These are phyloP conservation scores for Morinoia aosen DNA, from an alignment of 2,888 invertebrate genomes.

Conservation along the genomic window DNA sequence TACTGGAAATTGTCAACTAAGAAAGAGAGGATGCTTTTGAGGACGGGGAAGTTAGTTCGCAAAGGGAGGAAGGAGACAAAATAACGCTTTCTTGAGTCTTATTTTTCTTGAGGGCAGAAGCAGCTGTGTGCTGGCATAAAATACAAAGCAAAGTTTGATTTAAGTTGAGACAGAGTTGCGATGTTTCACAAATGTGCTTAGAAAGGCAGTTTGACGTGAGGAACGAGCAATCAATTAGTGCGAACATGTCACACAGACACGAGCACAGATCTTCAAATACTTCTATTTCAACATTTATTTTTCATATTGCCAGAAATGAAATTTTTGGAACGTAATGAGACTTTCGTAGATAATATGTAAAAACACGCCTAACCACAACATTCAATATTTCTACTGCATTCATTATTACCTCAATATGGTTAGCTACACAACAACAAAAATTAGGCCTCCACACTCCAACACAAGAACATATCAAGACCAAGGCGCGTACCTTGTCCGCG, in stretches of 20 bases:
- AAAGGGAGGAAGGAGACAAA: not conserved
- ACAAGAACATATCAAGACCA: conserved; percentile 67
- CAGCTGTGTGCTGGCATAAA: not conserved
- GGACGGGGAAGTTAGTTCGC: not conserved
- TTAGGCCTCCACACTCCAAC: not conserved
- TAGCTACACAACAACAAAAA: not conserved
- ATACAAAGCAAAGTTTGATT: not conserved
- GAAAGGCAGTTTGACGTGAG: not conserved
- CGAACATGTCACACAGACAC: not conserved
- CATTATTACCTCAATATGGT: not conserved
- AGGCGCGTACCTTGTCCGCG: conserved; percentile 74
- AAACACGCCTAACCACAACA: too few relatives aligned
- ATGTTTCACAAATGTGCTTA: not conserved
- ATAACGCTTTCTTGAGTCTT: not conserved
- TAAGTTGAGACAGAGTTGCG: not conserved
- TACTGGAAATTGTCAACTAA: not conserved
- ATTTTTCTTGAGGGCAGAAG: not conserved
- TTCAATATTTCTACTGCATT: too few relatives aligned
- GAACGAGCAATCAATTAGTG: not conserved
- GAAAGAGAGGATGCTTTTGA: not conserved
- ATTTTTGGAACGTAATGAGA: not conserved
- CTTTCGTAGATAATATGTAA: not conserved
- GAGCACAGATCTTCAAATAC: not conserved
- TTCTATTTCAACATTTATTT: not conserved
- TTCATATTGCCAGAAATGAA: not conserved